phyloP scores from a whole-genome alignment of 2,113 vertebrate genomes.

The Oreamnos americanus region DNA sequence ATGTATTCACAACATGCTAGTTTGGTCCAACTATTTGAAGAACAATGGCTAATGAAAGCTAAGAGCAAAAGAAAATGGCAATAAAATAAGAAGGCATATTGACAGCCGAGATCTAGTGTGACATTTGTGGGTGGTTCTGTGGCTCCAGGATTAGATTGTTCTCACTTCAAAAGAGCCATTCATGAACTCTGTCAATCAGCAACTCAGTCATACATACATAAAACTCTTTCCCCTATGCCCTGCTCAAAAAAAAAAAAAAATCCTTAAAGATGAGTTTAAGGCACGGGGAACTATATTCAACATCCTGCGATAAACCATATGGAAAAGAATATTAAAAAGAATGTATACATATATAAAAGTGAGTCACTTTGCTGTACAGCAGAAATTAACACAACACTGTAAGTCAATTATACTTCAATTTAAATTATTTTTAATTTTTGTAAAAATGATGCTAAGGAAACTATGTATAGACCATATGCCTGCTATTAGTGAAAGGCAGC shows the following conservation, averaged over 20 bases:
- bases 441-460: neutral
- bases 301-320: neutral
- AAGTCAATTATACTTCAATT: neutral
- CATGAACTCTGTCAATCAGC: slow-evolving; percentile 47
- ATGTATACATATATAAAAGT: neutral
- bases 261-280: neutral
- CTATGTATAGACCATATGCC: neutral
- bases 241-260: neutral
- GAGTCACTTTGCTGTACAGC: neutral
- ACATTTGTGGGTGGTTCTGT: slow-evolving; percentile 44
- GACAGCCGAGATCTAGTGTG: slow-evolving; percentile 40
- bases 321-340: neutral
- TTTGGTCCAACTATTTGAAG: neutral
- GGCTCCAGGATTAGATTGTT: slow-evolving; percentile 31
- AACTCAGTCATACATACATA: neutral
- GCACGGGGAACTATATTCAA: neutral
- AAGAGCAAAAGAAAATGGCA: slow-evolving; percentile 26
- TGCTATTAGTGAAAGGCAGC: neutral
- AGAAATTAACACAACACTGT: neutral
- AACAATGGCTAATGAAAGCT: slow-evolving; percentile 6
- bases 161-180: slow-evolving; percentile 46
- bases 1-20: neutral
- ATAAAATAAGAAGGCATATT: slow-evolving; percentile 25
- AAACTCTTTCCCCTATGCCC: neutral
- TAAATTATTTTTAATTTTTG: neutral